Evolutionary conservation across 2,888 invertebrate species (phyloP).

Genomic region (Platerodrilus igneus): DNA sequence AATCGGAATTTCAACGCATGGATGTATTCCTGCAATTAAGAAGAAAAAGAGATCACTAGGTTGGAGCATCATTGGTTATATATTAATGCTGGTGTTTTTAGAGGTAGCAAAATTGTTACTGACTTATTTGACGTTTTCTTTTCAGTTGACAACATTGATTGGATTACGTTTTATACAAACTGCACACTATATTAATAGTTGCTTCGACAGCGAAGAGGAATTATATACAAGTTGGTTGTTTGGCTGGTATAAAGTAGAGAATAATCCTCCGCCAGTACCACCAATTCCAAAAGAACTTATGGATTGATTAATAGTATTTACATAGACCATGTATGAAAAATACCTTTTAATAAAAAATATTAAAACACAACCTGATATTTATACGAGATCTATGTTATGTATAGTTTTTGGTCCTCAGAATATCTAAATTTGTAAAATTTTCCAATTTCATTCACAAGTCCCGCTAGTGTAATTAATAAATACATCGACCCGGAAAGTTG

Average conservation of each 20-base stretch:
- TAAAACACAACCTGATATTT: too few species aligned
- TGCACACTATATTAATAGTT: conserved; percentile 35
- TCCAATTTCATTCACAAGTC: too few species aligned
- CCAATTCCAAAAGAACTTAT: conserved; percentile 22
- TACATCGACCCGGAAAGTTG: too few species aligned
- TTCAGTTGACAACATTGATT: conserved; percentile 18
- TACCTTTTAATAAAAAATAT: too few species aligned
- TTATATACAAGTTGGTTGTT: conserved; percentile 42
- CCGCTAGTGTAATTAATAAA: too few species aligned
- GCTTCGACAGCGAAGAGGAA: conserved; percentile 35
- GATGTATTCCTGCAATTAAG: conserved; percentile 40
- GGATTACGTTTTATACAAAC: conserved; percentile 42
- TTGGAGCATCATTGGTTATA: conserved; percentile 39
- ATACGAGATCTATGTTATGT: too few species aligned
- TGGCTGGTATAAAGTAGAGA: conserved; percentile 35
- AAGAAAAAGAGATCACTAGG: conserved; percentile 37
- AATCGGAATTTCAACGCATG: conserved; percentile 41
- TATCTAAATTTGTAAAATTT: too few species aligned
- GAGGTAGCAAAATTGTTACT: conserved; percentile 36
- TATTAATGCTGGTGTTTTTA: conserved; percentile 33
- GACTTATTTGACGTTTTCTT: too few species aligned
- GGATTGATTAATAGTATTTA: conserved; percentile 5
- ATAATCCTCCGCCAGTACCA: conserved; percentile 29
- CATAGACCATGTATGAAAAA: too few species aligned
- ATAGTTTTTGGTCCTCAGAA: too few species aligned